Conservation (phyloP, 2,113 vertebrate species). For the Hiodon alosoides region DNA sequence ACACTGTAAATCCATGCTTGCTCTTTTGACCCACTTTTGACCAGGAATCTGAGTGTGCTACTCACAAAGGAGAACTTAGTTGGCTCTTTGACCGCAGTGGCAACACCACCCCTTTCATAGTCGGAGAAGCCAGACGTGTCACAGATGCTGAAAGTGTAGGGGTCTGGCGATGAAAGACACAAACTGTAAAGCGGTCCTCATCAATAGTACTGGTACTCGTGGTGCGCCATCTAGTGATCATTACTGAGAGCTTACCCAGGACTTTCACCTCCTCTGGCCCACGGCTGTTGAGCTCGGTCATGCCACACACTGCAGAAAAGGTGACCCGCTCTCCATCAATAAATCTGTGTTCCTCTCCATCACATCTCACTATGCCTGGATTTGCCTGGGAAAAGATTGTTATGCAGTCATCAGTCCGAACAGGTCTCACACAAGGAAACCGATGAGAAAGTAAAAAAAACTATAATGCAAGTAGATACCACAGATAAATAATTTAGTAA, state of each 20-base stretch:
- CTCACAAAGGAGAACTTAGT: slow-evolving; percentile 63
- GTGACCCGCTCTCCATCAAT: slow-evolving; percentile 49
- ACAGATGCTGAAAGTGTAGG: slow-evolving; percentile 62
- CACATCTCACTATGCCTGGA: slow-evolving; percentile 68
- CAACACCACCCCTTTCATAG: slow-evolving; percentile 63
- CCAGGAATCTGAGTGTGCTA: slow-evolving; percentile 15
- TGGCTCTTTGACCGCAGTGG: slow-evolving; percentile 61
- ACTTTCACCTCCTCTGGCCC: slow-evolving; percentile 52
- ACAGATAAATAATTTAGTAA: too few relatives aligned
- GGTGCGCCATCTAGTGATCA: background rate
- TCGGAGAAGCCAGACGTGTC: slow-evolving; percentile 70
- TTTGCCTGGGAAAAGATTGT: slow-evolving; percentile 52
- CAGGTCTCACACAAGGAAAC: too few relatives aligned
- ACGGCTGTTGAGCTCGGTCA: slow-evolving; percentile 74
- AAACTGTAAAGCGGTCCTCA: background rate
- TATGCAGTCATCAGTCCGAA: background rate
- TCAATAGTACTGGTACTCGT: background rate
- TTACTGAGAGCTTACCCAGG: slow-evolving; percentile 50
- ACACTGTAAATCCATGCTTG: background rate
- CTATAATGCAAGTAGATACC: too few relatives aligned
- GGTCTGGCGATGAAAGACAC: slow-evolving; percentile 42
- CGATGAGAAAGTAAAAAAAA: too few relatives aligned
- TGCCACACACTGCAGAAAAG: slow-evolving; percentile 75
- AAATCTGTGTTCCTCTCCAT: slow-evolving; percentile 46
- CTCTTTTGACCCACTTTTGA: background rate